Base-by-base conservation (phyloP, 2,113 vertebrate genomes). In the Elaphurus davidianus region DNA sequence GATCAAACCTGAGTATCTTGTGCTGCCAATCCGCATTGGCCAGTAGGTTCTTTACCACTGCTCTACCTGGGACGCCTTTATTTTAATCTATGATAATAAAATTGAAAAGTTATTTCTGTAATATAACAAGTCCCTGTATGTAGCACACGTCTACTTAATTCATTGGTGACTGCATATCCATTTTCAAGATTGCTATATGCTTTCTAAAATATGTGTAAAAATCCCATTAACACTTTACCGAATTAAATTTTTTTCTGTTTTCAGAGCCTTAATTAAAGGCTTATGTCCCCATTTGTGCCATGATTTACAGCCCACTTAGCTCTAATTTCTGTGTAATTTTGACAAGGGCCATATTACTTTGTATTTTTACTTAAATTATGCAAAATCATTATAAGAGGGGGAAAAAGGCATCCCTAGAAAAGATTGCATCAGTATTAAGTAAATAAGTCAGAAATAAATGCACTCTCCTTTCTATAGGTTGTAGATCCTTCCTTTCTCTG, bases 271-370 rank as follows among this genome's bases (percentile, higher is more conserved):
- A 97, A 97, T 98, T 98, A 98, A 91, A 98, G 92, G 67, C 92
- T 98, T 96, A 87, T 88, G 82, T 92, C 86, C 45, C 64, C 98
- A 76, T 96, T 84, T 98, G 89, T 62, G 5, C 96, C 86, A 28
- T 98, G 97, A 96, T 98, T 97, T 89, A 96, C 84, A 97, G 89
- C 95, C 93, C 87, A 95, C 95, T 99, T 98, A 98, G 62, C 27
- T 98, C 97, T 98, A 93, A 97, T 92, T 98, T 99, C 97, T 97
- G 76, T 96, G 59, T 97, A 92, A 93, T 98, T 99, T 98, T 94
- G 97, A 96, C 87, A 98, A 98, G 79, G 87, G 33, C 2, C 36
- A 64, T 96, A 93, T 86, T 99, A 97, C 95, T 97, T 97, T 92
- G 25, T 94, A 98, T 82, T 97, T 97, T 86, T 95, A 95, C 89